Base-by-base conservation (phyloP, 2,888 invertebrate species). In the Bombyx huttoni region DNA sequence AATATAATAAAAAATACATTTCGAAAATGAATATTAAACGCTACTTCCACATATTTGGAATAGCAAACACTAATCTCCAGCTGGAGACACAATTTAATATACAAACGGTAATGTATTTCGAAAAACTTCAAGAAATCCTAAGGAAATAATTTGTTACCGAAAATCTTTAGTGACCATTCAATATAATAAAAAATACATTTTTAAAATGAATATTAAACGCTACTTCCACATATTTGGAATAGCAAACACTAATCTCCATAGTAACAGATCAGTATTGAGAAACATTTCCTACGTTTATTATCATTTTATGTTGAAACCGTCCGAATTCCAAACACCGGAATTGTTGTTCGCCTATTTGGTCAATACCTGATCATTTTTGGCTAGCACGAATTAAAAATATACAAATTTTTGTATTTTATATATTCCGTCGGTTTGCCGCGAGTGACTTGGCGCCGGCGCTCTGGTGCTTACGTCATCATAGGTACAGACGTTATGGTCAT, bases 401-500 rank as follows among this genome's bases (percentile, higher is more conserved):
- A 63, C 61, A 68, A 71, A 73, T n/a, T 2, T 47, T 9, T 47
- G 47, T 47, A 12, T 47, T 13, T 13, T 47, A 14, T n/a, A 14
- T 47, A 14, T 47, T 13, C 47, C 13, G 40, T 40, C 40, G 12
- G 7, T 40, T 8, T 40, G 12, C 9, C 7, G 9, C 2, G 49
- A 34, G 49, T 13, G n/a, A n/a, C 47, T 67, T 72, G 75, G 82
- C 83, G 84, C 82, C 84, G 84, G 84, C 84, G 84, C 83, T 68
- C 64, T 64, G 65, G 64, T 58, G 53, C 47, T 68, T 67, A 66
- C 67, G 67, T 67, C 73, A 69, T 34, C n/a, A 53, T 40, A 10
- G 40, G 8, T 40, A 40, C 40, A 40, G 48, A 40, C 49, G 55
- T 56, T 54, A 51, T 24, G 5, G 24, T 24, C 24, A 24, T 24